These are phyloP conservation scores for Crepidodera aurea DNA, from an alignment of 2,888 invertebrate species.

Conservation along the genomic window DNA sequence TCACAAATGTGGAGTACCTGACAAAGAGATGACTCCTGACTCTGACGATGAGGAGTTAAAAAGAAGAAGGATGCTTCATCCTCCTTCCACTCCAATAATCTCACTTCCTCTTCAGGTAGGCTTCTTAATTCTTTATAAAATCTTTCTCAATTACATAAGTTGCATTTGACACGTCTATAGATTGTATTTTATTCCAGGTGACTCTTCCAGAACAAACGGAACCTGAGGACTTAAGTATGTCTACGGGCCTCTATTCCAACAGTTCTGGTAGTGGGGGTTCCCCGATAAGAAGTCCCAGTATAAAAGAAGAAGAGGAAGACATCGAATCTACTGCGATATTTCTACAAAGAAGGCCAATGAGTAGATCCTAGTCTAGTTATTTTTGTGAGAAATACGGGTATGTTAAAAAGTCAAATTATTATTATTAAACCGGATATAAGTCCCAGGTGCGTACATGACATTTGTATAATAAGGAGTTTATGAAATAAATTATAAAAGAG, in stretches of 20 bases:
- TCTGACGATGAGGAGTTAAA: constrained; percentile 53
- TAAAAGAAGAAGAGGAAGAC: constrained; percentile 63
- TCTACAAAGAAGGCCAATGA: constrained; percentile 57
- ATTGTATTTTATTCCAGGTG: constrained; percentile 47
- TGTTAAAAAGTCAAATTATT: constrained; percentile 44
- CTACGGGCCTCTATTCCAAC: constrained; percentile 64
- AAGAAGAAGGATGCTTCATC: constrained; percentile 63
- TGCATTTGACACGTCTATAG: no score
- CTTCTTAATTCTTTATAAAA: no score
- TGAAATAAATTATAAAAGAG: background rate
- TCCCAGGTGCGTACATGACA: background rate
- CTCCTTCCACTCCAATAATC: constrained; percentile 59
- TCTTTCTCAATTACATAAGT: no score
- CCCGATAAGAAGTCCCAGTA: constrained; percentile 60
- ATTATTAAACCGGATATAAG: constrained; percentile 7
- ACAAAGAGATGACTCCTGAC: constrained; percentile 51
- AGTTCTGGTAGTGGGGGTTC: constrained; percentile 62
- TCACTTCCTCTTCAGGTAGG: constrained; percentile 50
- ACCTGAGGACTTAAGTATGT: constrained; percentile 88
- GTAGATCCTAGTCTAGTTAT: constrained; percentile 52
- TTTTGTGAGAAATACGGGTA: constrained; percentile 47
- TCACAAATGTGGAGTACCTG: constrained; percentile 75
- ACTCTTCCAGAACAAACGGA: constrained; percentile 84
- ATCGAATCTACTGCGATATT: constrained; percentile 66
- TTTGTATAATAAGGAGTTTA: background rate